phyloP scores from a whole-genome alignment of 2,797 vertebrate genomes.

The Pelochelys cantorii region DNA sequence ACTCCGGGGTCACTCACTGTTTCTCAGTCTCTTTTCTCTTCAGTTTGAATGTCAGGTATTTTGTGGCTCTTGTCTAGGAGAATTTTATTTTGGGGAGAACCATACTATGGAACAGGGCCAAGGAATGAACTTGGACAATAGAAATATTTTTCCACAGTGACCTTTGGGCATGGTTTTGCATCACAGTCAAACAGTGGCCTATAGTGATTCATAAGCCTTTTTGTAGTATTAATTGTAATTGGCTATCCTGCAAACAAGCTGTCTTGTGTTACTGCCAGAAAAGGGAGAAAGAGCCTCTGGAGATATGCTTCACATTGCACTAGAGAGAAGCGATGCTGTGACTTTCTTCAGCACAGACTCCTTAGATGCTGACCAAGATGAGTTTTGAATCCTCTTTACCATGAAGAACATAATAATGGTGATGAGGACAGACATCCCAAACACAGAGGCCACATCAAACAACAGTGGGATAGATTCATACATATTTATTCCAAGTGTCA shows the following conservation, averaged over 20 bases:
- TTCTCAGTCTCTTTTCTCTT: background rate
- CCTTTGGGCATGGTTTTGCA: background rate
- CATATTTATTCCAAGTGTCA: background rate
- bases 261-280: background rate
- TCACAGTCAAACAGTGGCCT: background rate
- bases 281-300: background rate
- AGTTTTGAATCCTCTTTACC: background rate
- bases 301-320: background rate
- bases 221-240: background rate
- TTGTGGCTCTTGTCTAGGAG: background rate
- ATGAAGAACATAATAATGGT: background rate
- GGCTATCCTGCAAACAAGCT: background rate
- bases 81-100: background rate
- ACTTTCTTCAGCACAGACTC: background rate
- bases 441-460: background rate
- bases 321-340: rapidly evolving
- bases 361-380: background rate
- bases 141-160: background rate
- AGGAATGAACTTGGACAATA: background rate
- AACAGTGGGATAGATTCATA: background rate
- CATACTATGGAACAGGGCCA: background rate
- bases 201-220: too few relatives aligned
- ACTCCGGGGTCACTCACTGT: background rate
- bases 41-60: background rate
- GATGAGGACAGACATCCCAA: rapidly evolving